A percentile compares a stretch with the other conserved stretches of the same genome.
Conservation (phyloP, 2,888 invertebrate species). For the Caenorhabditis parvicauda region DNA sequence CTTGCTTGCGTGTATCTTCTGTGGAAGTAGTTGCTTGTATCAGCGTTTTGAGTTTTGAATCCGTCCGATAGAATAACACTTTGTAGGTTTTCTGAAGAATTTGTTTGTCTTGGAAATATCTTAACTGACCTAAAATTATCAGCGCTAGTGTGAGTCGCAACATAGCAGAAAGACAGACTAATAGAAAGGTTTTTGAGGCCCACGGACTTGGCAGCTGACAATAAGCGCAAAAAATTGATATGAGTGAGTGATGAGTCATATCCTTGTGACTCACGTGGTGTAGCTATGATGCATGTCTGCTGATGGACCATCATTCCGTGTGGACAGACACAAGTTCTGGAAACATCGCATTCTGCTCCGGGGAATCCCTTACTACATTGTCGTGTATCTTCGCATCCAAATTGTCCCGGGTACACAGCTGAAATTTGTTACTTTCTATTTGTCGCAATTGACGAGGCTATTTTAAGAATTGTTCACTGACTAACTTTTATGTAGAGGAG, state of each 20-base stretch:
- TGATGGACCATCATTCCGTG: conserved; percentile 43
- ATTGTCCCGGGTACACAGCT: conserved; percentile 56
- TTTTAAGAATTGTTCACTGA: neutral
- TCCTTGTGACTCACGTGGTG: too few species aligned
- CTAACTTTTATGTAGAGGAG: too few species aligned
- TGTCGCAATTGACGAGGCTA: too few species aligned
- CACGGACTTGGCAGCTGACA: conserved; percentile 8
- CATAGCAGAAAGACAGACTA: neutral
- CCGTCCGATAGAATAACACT: too few species aligned
- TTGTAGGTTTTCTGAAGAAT: too few species aligned
- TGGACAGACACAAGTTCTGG: conserved; percentile 52
- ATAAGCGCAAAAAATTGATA: conserved; percentile 6
- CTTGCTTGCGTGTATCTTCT: conserved; percentile 4
- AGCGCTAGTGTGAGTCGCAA: neutral
- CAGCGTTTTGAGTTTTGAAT: too few species aligned
- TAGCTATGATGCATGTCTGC: conserved; percentile 55
- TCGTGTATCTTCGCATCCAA: conserved; percentile 53
- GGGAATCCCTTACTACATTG: conserved; percentile 56
- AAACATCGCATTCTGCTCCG: conserved; percentile 47
- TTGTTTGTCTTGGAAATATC: too few species aligned
- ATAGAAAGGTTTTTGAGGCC: neutral
- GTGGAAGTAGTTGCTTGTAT: conserved; percentile 7
- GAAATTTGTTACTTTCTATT: conserved; percentile 21
- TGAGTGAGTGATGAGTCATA: too few species aligned
- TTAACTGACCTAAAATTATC: too few species aligned